Percentiles rank a stretch among this genome's conserved stretches.
Evolutionary conservation across 2,888 invertebrate species (phyloP).

Genomic region (Drosophila demipolita): DNA sequence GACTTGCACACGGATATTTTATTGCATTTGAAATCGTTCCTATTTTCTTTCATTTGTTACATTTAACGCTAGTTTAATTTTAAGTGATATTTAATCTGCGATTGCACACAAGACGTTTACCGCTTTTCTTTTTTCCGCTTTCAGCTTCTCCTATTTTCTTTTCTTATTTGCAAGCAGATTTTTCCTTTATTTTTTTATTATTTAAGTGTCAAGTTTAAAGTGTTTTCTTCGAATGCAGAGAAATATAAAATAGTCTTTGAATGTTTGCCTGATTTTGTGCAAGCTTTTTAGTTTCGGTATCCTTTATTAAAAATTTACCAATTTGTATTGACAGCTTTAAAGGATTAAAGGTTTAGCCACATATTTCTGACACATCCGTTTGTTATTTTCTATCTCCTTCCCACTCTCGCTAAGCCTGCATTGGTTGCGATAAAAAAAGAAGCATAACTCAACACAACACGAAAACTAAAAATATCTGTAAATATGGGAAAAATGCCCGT

Average conservation of each 20-base stretch:
- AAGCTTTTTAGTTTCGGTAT: neutral
- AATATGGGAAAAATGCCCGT: conserved; percentile 72
- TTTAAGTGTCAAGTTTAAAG: conserved; percentile 24
- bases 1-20: conserved; percentile 61
- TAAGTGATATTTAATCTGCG: conserved; percentile 79
- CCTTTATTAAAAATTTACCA: neutral
- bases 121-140: conserved; percentile 4
- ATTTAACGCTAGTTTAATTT: conserved; percentile 78
- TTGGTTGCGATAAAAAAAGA: conserved; percentile 48
- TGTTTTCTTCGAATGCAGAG: neutral
- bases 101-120: conserved; percentile 44
- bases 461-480: conserved; percentile 72
- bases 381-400: conserved; percentile 15
- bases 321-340: neutral
- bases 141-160: neutral
- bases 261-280: neutral
- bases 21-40: conserved; percentile 75
- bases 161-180: neutral
- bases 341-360: conserved; percentile 15
- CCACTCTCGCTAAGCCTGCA: conserved; percentile 27
- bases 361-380: conserved; percentile 44
- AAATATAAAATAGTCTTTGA: neutral
- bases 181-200: conserved; percentile 15
- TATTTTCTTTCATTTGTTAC: conserved; percentile 79
- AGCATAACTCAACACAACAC: conserved; percentile 33